Base-by-base conservation (phyloP, 2,888 invertebrate genomes). In the Proisotoma minuta region DNA sequence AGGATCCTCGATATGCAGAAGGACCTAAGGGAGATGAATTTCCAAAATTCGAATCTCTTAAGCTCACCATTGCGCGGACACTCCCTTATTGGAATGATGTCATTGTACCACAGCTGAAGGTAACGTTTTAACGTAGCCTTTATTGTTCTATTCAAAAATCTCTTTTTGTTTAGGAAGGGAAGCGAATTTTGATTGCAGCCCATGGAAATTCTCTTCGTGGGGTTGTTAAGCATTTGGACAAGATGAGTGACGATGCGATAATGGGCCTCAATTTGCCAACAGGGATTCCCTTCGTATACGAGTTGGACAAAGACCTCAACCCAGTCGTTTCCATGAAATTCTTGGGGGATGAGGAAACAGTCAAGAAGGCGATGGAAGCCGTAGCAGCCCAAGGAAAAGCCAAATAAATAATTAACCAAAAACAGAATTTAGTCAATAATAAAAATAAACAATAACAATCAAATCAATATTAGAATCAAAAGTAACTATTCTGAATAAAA, bases 181-280 rank as follows among this genome's bases (percentile, higher is more conserved):
- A 88, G 76, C 84, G 79, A 27, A 85, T 92, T 57, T 82, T 92
- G 54, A 87, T 92, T 75, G 90, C 88, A 28, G 89, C 91, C 24
- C 92, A 92, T 76, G 91, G 91, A 51, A 91, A 91, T 78, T 89
- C 90, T 75, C 83, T 91, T 40, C 81, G 91, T 74, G 91, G 90
- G 63, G 87, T 92, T 71, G 88, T 91, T 1, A 91, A 91, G 78
- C 87, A 90, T 79, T 84, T 92, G 76, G 90, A 91, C 78, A 87
- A 82, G 64, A 80, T 89, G 74, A 83, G 83, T 48, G 86, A 88
- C 75, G 84, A 84, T 40, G 83, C 84, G 61, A 88, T 89, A 54
- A 87, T 87, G 84, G 83, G 82, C 64, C 78, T 89, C 59, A 89
- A 89, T 77, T 81, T 89, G 59, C 89, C 89, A 0, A 89, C 88